Evolutionary conservation across 2,888 invertebrate genomes (phyloP).

Genomic region (Cynaeus angustus): DNA sequence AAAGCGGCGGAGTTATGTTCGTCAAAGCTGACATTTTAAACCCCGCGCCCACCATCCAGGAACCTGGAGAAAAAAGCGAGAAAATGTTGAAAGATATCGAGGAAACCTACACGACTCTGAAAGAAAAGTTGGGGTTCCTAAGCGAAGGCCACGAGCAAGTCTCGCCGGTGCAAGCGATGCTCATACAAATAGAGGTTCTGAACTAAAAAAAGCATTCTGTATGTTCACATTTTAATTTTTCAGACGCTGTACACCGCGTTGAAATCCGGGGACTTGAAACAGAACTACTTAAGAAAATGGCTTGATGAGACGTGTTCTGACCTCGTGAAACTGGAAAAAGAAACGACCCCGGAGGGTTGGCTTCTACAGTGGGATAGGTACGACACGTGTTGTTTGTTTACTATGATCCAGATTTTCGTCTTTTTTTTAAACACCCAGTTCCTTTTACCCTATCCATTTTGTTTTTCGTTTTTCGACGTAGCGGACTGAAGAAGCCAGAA

Average conservation of each 20-base stretch:
- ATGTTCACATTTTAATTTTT: constrained; percentile 55
- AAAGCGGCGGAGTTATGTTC: constrained; percentile 69
- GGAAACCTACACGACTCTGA: constrained; percentile 71
- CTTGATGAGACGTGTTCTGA: constrained; percentile 76
- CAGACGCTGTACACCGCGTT: constrained; percentile 80
- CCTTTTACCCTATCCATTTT: constrained; percentile 30
- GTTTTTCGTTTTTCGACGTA: constrained; percentile 26
- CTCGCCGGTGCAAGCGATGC: constrained; percentile 76
- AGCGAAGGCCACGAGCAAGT: constrained; percentile 74
- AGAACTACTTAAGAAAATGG: constrained; percentile 77
- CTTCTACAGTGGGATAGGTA: constrained; percentile 85
- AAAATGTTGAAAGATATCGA: constrained; percentile 65
- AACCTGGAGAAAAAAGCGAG: constrained; percentile 47
- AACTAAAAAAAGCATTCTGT: constrained; percentile 50
- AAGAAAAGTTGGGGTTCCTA: constrained; percentile 76
- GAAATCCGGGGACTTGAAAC: constrained; percentile 75
- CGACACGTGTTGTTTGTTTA: constrained; percentile 59
- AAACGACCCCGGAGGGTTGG: constrained; percentile 81
- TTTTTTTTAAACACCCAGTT: constrained; percentile 9
- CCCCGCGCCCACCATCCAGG: constrained; percentile 53
- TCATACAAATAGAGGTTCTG: constrained; percentile 76
- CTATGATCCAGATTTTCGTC: constrained; percentile 12
- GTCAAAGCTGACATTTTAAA: constrained; percentile 62
- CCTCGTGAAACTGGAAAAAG: constrained; percentile 77
- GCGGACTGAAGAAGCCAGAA: constrained; percentile 7